Base-by-base conservation (phyloP, 1,140 invertebrate genomes). In the Psix sp. region DNA sequence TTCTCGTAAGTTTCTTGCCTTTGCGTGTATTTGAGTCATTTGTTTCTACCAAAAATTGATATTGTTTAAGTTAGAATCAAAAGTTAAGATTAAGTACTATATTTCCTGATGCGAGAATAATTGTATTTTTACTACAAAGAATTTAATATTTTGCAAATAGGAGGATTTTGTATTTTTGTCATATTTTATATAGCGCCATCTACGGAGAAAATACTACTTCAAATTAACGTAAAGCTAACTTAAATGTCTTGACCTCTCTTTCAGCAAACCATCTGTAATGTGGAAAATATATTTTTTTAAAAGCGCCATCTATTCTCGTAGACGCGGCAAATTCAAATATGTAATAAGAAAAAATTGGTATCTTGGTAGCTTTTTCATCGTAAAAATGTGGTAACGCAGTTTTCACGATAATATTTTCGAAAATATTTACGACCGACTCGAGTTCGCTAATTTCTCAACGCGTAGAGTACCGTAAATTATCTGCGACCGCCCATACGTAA, bases 401-500 rank as follows among this genome's bases (percentile, higher is more conserved):
- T 45, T 48, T 60, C 16, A 15, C 15, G 29, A 15, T 42, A 51
- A 49, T 35, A 62, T 42, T 43, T 42, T 62, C 3, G n/a, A 33
- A 51, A 33, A 62, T 35, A 43, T 62, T 42, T 45, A 51, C 46
- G 29, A 45, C 21, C 31, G 13, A 63, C 46, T 52, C 36, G 0
- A 36, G 39, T 42, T 51, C 21, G 21, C 39, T 65, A 65, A 65
- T 54, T 63, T 63, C 39, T 63, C 59, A 52, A 11, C 31, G 31
- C 46, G 4, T 11, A 16, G 31, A 48, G 20, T 5, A 0, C 18
- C 26, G 42, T 65, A 54, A 54, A 52, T 65, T 65, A 65, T 65
- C 40, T 16, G 7, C 18, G 31, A 65, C 60, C 60, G 60, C 48
- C 49, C 49, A 65, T 65, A 65, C 42, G 49, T 65, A 65, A 52